phyloP scores from a whole-genome alignment of 1,140 invertebrate genomes.

The Brachionus koreanus region DNA sequence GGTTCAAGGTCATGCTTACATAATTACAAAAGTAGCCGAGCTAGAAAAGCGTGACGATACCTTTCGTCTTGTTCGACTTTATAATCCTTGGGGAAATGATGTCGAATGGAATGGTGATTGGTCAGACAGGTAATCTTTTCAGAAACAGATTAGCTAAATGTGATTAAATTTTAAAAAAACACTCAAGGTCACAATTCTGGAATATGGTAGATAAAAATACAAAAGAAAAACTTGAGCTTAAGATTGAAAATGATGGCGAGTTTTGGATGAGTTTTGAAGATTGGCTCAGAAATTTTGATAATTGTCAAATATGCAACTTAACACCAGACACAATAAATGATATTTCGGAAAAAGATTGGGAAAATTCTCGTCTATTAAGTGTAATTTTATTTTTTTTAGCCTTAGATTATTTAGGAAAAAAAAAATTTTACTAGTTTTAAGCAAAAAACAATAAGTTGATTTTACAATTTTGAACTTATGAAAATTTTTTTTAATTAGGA shows the following conservation, averaged over 20 bases:
- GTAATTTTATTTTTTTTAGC: too few relatives aligned
- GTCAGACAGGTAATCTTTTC: constrained; percentile 37
- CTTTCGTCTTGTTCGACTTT: not conserved
- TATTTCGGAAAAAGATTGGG: constrained; percentile 13
- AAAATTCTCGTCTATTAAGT: not conserved
- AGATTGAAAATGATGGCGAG: constrained; percentile 41
- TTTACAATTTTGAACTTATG: too few relatives aligned
- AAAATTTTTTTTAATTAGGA: too few relatives aligned
- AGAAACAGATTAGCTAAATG: too few relatives aligned
- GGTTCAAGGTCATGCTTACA: constrained; percentile 43
- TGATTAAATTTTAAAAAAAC: constrained; percentile 2
- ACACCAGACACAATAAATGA: constrained; percentile 41
- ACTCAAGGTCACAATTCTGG: constrained; percentile 64
- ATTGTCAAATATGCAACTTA: constrained; percentile 44
- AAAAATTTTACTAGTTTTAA: too few relatives aligned
- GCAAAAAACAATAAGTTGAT: too few relatives aligned
- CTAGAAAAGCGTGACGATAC: constrained; percentile 16
- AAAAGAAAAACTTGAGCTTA: constrained; percentile 74
- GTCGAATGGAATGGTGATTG: constrained; percentile 85
- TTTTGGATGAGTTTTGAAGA: constrained; percentile 45
- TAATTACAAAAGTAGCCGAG: constrained; percentile 41
- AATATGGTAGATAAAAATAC: constrained; percentile 80
- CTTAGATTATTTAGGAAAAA: too few relatives aligned
- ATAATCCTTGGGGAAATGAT: constrained; percentile 97
- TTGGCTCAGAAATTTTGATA: constrained; percentile 44